These are phyloP conservation scores for Elgaria multicarinata DNA, from an alignment of 2,113 vertebrate genomes.

Conservation along the genomic window DNA sequence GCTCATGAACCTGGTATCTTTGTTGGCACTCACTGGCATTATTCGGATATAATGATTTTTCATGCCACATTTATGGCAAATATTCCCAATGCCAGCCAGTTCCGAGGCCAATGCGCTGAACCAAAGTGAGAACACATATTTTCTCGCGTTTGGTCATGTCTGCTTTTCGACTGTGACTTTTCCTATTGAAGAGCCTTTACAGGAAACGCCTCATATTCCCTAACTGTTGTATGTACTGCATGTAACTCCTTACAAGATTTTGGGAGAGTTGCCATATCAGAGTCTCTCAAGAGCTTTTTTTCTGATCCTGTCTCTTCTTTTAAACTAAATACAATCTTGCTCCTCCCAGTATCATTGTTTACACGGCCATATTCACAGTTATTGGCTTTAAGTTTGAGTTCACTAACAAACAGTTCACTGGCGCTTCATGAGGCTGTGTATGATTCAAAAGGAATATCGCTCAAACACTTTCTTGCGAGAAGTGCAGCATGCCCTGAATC, in stretches of 20 bases:
- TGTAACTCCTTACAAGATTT: background rate
- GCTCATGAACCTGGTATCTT: background rate
- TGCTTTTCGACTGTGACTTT: background rate
- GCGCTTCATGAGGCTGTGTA: background rate
- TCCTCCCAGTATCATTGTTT: background rate
- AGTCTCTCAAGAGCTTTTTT: background rate
- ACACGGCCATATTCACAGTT: background rate
- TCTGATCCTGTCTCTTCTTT: background rate
- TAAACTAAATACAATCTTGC: background rate
- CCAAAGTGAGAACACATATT: background rate
- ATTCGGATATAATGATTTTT: background rate
- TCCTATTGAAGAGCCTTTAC: no score
- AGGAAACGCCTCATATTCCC: no score
- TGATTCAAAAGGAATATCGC: background rate
- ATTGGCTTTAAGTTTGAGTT: background rate
- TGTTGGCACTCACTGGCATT: background rate
- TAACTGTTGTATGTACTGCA: background rate
- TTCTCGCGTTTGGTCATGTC: background rate
- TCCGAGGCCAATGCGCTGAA: background rate
- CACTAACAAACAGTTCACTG: background rate
- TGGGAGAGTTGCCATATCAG: background rate
- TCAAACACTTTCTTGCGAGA: background rate
- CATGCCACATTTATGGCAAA: background rate
- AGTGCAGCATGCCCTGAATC: background rate
- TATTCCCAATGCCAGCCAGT: background rate